These are phyloP conservation scores for Porites rus DNA, from an alignment of 92 coral and sea anemone genomes.

Conservation along the genomic window DNA sequence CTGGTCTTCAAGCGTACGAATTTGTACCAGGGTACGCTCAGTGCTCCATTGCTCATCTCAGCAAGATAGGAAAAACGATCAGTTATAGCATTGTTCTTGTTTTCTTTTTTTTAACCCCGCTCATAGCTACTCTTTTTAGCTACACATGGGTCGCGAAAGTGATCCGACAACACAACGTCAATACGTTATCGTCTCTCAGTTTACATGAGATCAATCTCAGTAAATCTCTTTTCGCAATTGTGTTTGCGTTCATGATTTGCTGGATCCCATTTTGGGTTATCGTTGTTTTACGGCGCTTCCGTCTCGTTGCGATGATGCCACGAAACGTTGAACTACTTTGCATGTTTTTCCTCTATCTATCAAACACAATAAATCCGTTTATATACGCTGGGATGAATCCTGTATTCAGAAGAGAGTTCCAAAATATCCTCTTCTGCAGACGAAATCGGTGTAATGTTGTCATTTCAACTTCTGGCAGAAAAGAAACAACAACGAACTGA, in stretches of 20 bases:
- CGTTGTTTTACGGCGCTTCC: constrained; percentile 6
- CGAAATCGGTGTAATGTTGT: neutral
- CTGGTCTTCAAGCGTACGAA: neutral
- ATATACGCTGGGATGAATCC: constrained; percentile 35
- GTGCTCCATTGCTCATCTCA: neutral
- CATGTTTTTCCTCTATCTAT: constrained; percentile 26
- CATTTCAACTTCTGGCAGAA: neutral
- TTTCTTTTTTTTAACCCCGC: neutral
- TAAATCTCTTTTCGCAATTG: constrained; percentile 8
- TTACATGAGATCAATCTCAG: neutral
- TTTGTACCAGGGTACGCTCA: neutral
- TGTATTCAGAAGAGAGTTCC: constrained; percentile 4
- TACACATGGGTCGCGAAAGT: neutral
- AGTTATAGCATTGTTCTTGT: neutral
- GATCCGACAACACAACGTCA: neutral
- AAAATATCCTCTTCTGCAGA: neutral
- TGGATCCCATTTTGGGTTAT: constrained; percentile 20
- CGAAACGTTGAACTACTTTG: neutral
- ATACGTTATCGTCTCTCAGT: neutral
- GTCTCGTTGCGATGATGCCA: neutral
- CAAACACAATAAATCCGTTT: constrained; percentile 33
- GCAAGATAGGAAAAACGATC: neutral
- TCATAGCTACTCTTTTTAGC: neutral
- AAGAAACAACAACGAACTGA: neutral
- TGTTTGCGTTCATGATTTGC: neutral